Evolutionary conservation across 1,140 invertebrate species (phyloP), one percentile per base, ranked within the genome.

Genomic region (Hydropsyche tenuis): DNA sequence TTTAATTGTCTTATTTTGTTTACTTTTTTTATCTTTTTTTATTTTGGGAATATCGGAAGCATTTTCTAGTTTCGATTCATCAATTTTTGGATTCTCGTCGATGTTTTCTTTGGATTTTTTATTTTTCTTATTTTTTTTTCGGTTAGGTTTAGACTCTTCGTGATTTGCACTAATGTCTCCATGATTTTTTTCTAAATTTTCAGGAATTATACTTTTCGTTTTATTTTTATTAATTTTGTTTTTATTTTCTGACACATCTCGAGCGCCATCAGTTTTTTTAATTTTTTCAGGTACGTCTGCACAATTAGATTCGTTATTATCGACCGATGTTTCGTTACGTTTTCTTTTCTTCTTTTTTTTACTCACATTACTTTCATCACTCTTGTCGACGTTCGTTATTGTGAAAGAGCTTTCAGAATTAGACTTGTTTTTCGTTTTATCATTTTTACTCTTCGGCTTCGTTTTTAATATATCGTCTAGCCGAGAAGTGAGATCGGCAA

Each of bases 381-480:
- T 20, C 43, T 51, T 73, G 22, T 51, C 20, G 1, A 25, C n/a
- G 51, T 11, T 30, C 12, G 48, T 63, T 16, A 30, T 16, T 4
- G 64, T 43, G 25, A 42, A 11, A 53, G 60, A 14, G 20, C n/a
- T 18, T 43, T 66, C 64, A 43, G 42, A 45, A 74, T 65, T 72
- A 60, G 30, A 68, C 27, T 77, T 73, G 30, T 73, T 45, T 64
- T 73, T 76, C 63, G 42, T 72, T 73, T 76, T 69, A 63, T 64
- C 69, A 48, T 70, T 75, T 30, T 74, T 77, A 76, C 69, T 46
- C 69, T 76, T 23, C 75, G 72, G 25, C 43, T 66, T 78, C 48
- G 72, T 76, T 68, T 76, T 72, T 65, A 69, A 73, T 42, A 78
- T 74, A 22, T 77, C 79, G 63, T 75, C 78, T 30, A 79, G 73